Evolutionary conservation across 2,888 invertebrate species (phyloP), one percentile per base, ranked within the genome.

Genomic region (Tetranychus truncatus): DNA sequence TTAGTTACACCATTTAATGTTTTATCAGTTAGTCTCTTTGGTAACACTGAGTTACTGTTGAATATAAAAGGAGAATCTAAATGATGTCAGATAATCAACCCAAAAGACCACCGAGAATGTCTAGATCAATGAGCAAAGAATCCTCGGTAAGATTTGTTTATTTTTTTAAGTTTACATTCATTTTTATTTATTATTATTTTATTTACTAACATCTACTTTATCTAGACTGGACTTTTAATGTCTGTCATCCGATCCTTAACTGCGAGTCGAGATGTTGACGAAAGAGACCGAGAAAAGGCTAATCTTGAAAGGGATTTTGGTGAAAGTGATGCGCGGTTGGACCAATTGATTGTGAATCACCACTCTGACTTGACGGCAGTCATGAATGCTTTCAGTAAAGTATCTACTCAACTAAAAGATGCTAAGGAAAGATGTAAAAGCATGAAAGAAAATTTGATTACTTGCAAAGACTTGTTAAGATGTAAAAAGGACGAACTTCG

Each of bases 241-340:
- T 92, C 93, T 76, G 95, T 97, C 72, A 95, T 97, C 79, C 88
- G 95, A 78, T 93, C 95, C 0, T 84, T 97, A 76, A 95, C 95
- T 45, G 91, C 94, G 9, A 93, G 81, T 45, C 93, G 92, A 83
- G 93, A 92, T 6, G 91, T 91, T 82, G 94, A 94, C 81, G 92
- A 96, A 81, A 79, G 84, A 77, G 84, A 95, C 81, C 89, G 91
- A 80, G 95, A 95, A 83, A 93, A 95, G 81, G 89, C 90, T 0
- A 92, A 94, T 81, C 86, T 97, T 74, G 95, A 97, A 83, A 90
- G 91, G 79, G 95, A 95, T 81, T 96, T 91, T 82, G 91, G 91
- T 82, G 88, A 90, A 80, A 93, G 95, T 82, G 96, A 96, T 84
- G 88, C 88, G 76, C 87, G 88, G 79, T 85, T 97, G 3, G 94